Evolutionary conservation across 2,113 vertebrate species (phyloP).

Genomic region (Gracilinanus agilis): DNA sequence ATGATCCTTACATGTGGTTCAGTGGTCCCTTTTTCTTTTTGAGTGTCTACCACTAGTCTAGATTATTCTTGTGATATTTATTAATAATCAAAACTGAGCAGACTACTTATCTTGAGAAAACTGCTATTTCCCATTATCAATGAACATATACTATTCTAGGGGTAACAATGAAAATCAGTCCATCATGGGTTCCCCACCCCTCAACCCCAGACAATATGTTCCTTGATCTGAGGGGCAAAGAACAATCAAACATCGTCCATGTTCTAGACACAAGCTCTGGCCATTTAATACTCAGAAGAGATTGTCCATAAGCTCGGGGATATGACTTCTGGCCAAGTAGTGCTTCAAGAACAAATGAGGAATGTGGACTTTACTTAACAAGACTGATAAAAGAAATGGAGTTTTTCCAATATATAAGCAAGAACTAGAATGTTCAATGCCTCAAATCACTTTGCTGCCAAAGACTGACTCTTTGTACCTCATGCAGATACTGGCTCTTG

Average conservation of each 20-base stretch:
- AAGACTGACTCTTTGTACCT: too few relatives aligned
- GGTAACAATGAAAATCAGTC: not conserved
- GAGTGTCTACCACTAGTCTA: not conserved
- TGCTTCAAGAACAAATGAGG: not conserved
- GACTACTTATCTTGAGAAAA: not conserved
- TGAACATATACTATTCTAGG: not conserved
- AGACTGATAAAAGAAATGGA: not conserved
- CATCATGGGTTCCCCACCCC: not conserved
- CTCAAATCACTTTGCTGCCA: not conserved
- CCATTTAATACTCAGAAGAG: not conserved
- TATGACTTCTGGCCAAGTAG: not conserved
- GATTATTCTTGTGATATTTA: not conserved
- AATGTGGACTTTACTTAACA: not conserved
- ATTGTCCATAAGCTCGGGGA: not conserved
- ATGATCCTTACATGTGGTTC: not conserved
- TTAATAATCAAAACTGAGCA: not conserved
- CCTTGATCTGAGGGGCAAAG: not conserved
- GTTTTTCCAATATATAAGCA: not conserved
- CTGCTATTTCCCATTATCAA: not conserved
- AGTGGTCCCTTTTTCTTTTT: not conserved
- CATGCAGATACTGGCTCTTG: too few relatives aligned
- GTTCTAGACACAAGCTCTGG: not conserved
- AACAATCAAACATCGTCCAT: not conserved
- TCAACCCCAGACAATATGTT: not conserved
- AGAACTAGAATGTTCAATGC: not conserved